These are phyloP conservation scores for Drosophila nikananu DNA, from an alignment of 1,140 invertebrate species.

Conservation along the genomic window DNA sequence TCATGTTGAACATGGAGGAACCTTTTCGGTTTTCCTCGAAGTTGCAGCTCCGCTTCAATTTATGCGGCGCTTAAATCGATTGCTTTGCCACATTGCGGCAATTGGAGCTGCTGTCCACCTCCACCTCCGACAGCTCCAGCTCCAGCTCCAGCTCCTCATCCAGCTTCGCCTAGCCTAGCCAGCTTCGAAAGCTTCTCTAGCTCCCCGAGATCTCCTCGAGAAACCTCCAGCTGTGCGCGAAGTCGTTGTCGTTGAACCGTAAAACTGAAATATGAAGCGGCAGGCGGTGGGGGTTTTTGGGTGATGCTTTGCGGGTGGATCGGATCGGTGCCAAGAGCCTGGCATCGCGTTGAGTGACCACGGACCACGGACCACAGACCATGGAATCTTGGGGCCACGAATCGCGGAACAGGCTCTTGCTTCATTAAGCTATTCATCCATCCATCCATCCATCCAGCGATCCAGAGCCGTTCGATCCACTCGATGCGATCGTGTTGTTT, in stretches of 20 bases:
- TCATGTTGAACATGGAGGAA: conserved; percentile 79
- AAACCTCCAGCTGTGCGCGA: conserved; percentile 33
- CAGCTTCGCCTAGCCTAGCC: background rate
- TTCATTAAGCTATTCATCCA: conserved; percentile 77
- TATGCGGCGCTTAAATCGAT: conserved; percentile 82
- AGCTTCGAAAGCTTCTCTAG: conserved; percentile 10
- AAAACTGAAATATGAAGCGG: conserved; percentile 77
- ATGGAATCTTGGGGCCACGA: conserved; percentile 27
- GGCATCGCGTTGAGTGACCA: conserved; percentile 68
- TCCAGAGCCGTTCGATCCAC: conserved; percentile 43
- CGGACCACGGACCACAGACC: conserved; percentile 40
- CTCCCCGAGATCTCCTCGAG: conserved; percentile 18
- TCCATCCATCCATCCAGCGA: conserved; percentile 67
- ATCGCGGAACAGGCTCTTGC: conserved; percentile 47
- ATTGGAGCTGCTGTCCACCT: conserved; percentile 49
- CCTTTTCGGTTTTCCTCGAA: conserved; percentile 59
- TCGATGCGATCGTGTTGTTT: conserved; percentile 75
- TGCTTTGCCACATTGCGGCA: conserved; percentile 81
- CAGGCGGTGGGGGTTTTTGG: conserved; percentile 32
- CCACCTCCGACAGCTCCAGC: conserved; percentile 20
- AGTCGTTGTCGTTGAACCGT: conserved; percentile 72
- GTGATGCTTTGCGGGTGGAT: conserved; percentile 73
- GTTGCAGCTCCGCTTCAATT: conserved; percentile 58
- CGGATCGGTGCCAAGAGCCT: conserved; percentile 30
- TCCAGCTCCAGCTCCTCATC: conserved; percentile 1